Evolutionary conservation across 2,113 vertebrate species (phyloP), one percentile per base, ranked within the genome.

Genomic region (Vombatus ursinus): DNA sequence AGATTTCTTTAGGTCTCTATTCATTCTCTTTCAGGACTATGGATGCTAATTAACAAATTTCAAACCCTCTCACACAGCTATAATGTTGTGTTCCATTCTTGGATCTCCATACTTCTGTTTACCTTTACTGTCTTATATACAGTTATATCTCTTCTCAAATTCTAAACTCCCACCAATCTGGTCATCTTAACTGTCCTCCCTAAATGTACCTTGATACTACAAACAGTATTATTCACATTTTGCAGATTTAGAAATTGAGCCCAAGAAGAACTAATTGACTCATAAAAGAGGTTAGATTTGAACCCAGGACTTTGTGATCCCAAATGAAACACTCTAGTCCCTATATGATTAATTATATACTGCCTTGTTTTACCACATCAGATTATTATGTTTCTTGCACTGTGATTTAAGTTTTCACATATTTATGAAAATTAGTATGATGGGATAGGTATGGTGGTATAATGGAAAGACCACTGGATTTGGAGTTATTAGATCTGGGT

Each of bases 111-210:
- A 8, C 93, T 52, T 91, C 37, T 50, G 54, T 48, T 26, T 0
- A n/a, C 52, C 92, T 51, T 93, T 51, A n/a, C 16, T 93, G 57
- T 77, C 28, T 57, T 57, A 48, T 53, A 92, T 94, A 44, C 92
- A 68, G 49, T 0, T 8, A 77, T 6, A 77, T n/a, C 10, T 50
- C 24, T 89, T 61, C 52, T n/a, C 26, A 90, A 51, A 96, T 91
- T 77, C 68, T 77, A n/a, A 7, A 61, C 11, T 61, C 11, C 7
- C 44, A 89, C 48, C 0, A 44, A 90, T 68, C 26, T 96, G 61
- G 44, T 90, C 12, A 19, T n/a, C 68, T 77, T n/a, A n/a, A n/a
- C 16, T n/a, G 68, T n/a, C 5, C 37, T 77, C 37, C 37, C 37
- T 19, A 77, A 77, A 77, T 77, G 68, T 77, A 19, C n/a, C 37